A percentile compares a stretch with the other conserved stretches of the same genome.
Evolutionary conservation across 2,888 invertebrate genomes (phyloP).

Genomic region (Drosophila ustulata): DNA sequence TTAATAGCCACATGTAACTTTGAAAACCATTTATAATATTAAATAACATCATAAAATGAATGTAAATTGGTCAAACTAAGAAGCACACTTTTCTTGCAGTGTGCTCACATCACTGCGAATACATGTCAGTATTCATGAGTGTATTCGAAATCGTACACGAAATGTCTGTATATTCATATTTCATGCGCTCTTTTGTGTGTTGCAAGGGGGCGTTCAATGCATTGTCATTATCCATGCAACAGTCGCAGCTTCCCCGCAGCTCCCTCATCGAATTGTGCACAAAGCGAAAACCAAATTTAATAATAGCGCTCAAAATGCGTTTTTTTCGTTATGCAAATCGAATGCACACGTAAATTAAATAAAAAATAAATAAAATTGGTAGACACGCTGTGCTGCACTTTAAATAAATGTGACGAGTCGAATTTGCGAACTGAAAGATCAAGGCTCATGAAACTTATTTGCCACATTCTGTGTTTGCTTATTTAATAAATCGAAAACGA

Average conservation of each 20-base stretch:
- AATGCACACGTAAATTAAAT: slow-evolving; percentile 37
- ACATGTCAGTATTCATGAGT: slow-evolving; percentile 17
- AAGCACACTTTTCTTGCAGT: neutral
- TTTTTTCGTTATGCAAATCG: slow-evolving; percentile 48
- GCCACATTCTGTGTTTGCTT: neutral
- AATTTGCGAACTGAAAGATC: neutral
- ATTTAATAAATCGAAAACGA: slow-evolving; percentile 52
- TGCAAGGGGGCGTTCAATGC: slow-evolving; percentile 45
- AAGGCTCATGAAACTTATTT: neutral
- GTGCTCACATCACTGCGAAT: slow-evolving; percentile 5
- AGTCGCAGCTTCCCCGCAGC: neutral
- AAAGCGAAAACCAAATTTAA: slow-evolving; percentile 54
- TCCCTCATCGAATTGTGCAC: neutral
- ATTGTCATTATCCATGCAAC: slow-evolving; percentile 53
- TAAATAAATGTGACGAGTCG: neutral
- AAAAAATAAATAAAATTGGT: slow-evolving; percentile 49
- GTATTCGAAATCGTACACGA: slow-evolving; percentile 11
- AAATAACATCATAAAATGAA: no score
- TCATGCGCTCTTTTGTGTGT: slow-evolving; percentile 33
- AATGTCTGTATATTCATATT: slow-evolving; percentile 24
- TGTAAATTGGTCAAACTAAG: no score
- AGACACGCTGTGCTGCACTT: slow-evolving; percentile 58
- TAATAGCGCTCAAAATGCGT: slow-evolving; percentile 61
- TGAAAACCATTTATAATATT: no score
- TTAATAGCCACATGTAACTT: no score